These are phyloP conservation scores for Elachura formosa DNA, from an alignment of 2,113 vertebrate genomes.

Conservation along the genomic window DNA sequence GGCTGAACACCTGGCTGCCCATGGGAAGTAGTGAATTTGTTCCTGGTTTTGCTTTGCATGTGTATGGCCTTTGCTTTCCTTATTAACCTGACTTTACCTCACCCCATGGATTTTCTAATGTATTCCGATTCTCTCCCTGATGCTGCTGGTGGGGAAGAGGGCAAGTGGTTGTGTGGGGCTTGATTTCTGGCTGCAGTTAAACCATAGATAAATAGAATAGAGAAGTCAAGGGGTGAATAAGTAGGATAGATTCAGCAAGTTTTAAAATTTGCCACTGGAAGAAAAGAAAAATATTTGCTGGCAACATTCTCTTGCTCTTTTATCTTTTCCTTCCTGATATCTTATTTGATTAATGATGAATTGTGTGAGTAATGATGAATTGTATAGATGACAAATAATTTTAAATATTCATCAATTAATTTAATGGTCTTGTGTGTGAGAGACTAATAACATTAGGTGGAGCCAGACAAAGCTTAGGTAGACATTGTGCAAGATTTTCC, in stretches of 20 bases:
- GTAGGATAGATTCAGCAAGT: neutral
- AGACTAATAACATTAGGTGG: neutral
- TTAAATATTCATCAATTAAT: conserved; percentile 22
- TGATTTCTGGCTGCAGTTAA: neutral
- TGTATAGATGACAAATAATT: neutral
- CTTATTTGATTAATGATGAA: conserved; percentile 17
- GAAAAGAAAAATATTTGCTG: neutral
- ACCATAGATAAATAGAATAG: neutral
- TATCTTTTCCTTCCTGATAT: neutral
- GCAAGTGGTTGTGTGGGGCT: neutral
- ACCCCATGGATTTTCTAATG: neutral
- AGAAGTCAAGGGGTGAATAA: neutral
- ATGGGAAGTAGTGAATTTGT: neutral
- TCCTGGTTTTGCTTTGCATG: neutral
- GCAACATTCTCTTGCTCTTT: neutral
- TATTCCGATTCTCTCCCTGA: neutral
- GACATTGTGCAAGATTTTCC: neutral
- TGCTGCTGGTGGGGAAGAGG: too few species aligned
- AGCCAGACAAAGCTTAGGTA: neutral
- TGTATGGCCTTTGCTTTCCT: rapidly evolving
- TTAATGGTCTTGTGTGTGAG: neutral
- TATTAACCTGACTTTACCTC: neutral
- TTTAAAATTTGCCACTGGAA: neutral
- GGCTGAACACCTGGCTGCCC: neutral
- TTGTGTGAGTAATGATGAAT: too few species aligned